Evolutionary conservation across 2,797 vertebrate species (phyloP).

Genomic region (Lateolabrax maculatus): DNA sequence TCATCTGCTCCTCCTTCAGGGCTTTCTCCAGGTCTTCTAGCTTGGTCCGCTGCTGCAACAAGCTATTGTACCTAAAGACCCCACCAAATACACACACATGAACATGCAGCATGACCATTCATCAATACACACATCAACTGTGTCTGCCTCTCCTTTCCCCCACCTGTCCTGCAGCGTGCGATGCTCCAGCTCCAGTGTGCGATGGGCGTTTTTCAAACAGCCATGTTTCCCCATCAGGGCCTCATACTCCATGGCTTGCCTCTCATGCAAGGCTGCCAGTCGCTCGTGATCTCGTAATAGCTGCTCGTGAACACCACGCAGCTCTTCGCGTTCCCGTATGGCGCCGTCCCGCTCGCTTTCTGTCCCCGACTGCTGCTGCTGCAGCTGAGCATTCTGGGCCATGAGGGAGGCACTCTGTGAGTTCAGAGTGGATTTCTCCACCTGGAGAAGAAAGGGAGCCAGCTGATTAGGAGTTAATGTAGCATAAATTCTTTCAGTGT

Average conservation of each 20-base stretch:
- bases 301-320: constrained; percentile 90
- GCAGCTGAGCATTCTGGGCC: constrained; percentile 93
- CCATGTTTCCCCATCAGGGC: constrained; percentile 92
- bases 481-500: not conserved
- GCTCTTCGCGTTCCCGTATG: constrained; percentile 88
- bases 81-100: not conserved
- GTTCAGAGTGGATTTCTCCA: constrained; percentile 94
- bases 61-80: constrained; percentile 88
- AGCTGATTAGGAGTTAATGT: not conserved
- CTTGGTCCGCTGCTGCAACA: constrained; percentile 91
- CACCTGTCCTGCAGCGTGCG: constrained; percentile 94
- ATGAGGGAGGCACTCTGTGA: constrained; percentile 94
- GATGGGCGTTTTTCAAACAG: constrained; percentile 91
- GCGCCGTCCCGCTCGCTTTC: constrained; percentile 90
- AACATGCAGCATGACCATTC: not conserved
- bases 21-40: constrained; percentile 92
- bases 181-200: constrained; percentile 93
- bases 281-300: constrained; percentile 93
- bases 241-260: constrained; percentile 92
- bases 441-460: constrained; percentile 77
- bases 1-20: constrained; percentile 91
- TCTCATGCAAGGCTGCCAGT: constrained; percentile 91
- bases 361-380: constrained; percentile 89
- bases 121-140: fast-evolving
- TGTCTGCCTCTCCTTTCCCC: not conserved